A percentile compares a stretch with the other conserved stretches of the same genome.
Conservation (phyloP, 2,797 vertebrate species). For the Smutsia temminckii region DNA sequence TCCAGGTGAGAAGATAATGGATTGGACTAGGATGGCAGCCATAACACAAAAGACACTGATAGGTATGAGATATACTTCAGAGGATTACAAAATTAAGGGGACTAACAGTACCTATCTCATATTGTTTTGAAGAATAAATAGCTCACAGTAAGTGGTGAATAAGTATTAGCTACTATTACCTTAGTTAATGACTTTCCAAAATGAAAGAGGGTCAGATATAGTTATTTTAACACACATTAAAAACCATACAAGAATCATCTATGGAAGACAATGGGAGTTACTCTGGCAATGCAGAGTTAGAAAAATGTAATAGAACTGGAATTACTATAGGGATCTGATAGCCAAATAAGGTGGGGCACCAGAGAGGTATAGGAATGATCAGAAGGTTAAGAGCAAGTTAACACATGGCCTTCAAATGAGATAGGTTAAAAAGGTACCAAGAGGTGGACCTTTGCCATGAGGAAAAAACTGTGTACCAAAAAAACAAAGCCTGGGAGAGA, state of each 20-base stretch:
- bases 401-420: neutral
- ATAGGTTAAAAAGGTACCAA: neutral
- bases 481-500: neutral
- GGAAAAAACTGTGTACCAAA: neutral
- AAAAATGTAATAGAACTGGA: neutral
- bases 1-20: neutral
- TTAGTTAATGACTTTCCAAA: constrained; percentile 1
- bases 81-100: neutral
- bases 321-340: neutral
- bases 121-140: constrained; percentile 5
- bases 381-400: neutral
- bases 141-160: neutral
- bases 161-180: constrained; percentile 8
- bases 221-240: neutral
- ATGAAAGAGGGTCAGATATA: neutral
- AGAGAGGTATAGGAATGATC: neutral
- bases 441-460: neutral
- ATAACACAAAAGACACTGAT: neutral
- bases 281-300: neutral
- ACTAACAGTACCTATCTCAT: neutral
- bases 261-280: neutral
- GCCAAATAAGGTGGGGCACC: neutral
- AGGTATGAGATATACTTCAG: neutral
- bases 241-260: neutral
- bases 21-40: neutral